These are phyloP conservation scores for Choristoneura fumiferana DNA, from an alignment of 1,140 invertebrate species.

Conservation along the genomic window DNA sequence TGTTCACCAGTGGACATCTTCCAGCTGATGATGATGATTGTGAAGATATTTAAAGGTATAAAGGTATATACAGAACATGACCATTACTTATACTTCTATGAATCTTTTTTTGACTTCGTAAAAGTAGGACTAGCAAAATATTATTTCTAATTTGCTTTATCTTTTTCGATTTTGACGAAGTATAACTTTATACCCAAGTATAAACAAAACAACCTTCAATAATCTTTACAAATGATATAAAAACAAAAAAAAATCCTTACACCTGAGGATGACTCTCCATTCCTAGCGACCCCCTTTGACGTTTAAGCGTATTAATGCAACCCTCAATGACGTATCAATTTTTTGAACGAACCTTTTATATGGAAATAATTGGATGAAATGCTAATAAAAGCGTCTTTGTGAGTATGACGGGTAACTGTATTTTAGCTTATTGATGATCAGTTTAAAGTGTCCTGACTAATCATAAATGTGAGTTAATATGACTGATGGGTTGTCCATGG, in stretches of 20 bases:
- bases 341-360: conserved; percentile 50
- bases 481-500: conserved; percentile 5
- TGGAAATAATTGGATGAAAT: conserved; percentile 55
- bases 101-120: no score
- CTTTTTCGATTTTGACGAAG: no score
- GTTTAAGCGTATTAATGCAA: conserved; percentile 19
- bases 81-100: no score
- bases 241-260: conserved; percentile 26
- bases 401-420: neutral
- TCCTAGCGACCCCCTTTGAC: conserved; percentile 37
- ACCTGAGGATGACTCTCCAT: conserved; percentile 44
- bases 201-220: neutral
- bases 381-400: conserved; percentile 36
- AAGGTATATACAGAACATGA: no score
- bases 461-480: neutral
- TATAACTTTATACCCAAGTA: no score
- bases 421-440: conserved; percentile 8
- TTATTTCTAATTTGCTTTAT: no score
- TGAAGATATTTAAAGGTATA: no score
- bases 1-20: no score
- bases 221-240: conserved; percentile 8
- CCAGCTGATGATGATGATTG: no score
- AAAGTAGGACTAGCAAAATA: no score
- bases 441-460: neutral
- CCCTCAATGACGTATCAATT: conserved; percentile 51